Evolutionary conservation across 2,888 invertebrate species (phyloP), one percentile per base, ranked within the genome.

Genomic region (Agrochola litura): DNA sequence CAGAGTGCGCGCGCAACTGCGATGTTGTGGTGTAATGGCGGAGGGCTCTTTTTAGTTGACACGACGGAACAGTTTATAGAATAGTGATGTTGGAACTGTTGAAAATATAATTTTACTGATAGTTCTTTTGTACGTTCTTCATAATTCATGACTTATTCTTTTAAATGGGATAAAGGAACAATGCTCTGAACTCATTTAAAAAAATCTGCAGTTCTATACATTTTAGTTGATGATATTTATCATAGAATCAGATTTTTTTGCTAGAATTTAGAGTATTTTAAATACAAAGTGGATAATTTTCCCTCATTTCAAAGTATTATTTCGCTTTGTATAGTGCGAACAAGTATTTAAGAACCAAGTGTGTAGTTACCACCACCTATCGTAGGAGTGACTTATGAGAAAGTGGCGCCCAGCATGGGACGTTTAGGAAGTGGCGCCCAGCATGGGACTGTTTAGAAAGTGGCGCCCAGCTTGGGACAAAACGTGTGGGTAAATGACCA

Each of bases 1-100:
- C 94, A 95, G 66, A 84, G 2, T 96, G 96, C 96, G 96, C 96
- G 96, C 96, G 96, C 96, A 95, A 76, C 86, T 92, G 77, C 90
- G 91, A 92, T 88, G 91, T 91, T 90, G 81, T 79, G 67, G 79
- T 77, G 67, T 76, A 89, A 92, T 91, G 91, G 89, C 82, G 90
- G 83, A 85, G 86, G 91, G 94, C 90, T 88, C 90, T 93, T 94
- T 93, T 82, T 79, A 70, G 82, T 83, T 74, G 85, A 73, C 82
- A 74, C 76, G 49, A 12, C 46, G 41, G 41, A 77, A 64, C 67
- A 25, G 60, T 6, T 6, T n/a, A 37, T 30, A 4, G 1, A n/a
- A 58, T 3, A 37, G n/a, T 3, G 9, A 63, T 30, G 3, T 30
- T 58, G 54, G 64, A 71, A 76, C 60, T 12, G 67, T 52, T 25